A percentile compares a stretch with the other conserved stretches of the same genome.
Conservation (phyloP, 2,113 vertebrate genomes). For the Nipponia nippon region DNA sequence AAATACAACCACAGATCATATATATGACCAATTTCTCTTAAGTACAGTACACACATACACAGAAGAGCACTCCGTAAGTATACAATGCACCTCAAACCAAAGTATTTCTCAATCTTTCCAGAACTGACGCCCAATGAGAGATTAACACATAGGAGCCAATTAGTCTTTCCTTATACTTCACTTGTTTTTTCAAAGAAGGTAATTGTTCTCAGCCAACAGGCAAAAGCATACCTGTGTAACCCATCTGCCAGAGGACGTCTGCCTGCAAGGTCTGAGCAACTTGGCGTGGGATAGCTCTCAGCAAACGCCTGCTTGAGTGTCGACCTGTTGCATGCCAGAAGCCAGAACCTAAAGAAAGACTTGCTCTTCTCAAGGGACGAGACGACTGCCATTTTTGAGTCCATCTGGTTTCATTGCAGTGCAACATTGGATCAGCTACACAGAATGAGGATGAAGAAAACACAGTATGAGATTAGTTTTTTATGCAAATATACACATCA, state of each 20-base stretch:
- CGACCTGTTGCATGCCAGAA: conserved; percentile 98
- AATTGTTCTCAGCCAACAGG: background rate
- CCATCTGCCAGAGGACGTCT: conserved; percentile 98
- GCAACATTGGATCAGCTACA: conserved; percentile 71
- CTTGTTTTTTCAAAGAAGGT: background rate
- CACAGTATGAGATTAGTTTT: background rate
- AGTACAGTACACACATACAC: background rate
- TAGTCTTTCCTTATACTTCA: background rate
- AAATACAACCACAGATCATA: background rate
- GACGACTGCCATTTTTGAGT: conserved; percentile 95
- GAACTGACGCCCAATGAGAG: background rate
- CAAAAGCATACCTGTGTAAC: conserved; percentile 85
- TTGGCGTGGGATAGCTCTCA: conserved; percentile 94
- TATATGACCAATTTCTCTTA: background rate
- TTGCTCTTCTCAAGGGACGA: conserved; percentile 88
- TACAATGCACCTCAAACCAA: background rate
- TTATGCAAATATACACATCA: background rate
- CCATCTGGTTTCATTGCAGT: conserved; percentile 87
- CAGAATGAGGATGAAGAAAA: background rate
- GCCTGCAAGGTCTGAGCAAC: conserved; percentile 97
- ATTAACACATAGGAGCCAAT: background rate
- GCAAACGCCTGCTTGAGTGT: conserved; percentile 91
- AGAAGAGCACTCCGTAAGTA: background rate
- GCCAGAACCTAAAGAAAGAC: conserved; percentile 89
- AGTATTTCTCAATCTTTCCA: background rate